phyloP scores from a whole-genome alignment of 1,140 invertebrate species.

The Brachionus paranguensis region DNA sequence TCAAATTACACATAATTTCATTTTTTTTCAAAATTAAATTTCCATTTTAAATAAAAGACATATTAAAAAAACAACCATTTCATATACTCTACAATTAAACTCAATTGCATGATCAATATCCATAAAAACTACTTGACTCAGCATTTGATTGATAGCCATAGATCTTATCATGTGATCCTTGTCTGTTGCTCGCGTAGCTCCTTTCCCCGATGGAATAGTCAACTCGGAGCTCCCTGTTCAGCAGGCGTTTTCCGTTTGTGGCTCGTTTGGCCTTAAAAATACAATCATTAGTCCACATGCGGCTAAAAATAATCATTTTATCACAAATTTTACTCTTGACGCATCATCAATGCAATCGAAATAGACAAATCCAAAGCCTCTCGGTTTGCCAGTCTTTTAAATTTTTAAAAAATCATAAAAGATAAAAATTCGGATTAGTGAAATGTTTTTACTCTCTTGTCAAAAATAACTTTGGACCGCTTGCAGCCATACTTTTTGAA shows the following conservation, averaged over 20 bases:
- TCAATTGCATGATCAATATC: not conserved
- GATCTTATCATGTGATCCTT: not conserved
- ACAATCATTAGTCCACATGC: not conserved
- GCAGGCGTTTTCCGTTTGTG: not conserved
- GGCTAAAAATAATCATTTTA: not conserved
- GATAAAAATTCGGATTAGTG: not conserved
- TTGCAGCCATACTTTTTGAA: constrained; percentile 22
- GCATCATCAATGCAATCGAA: constrained; percentile 23
- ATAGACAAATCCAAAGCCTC: constrained; percentile 38
- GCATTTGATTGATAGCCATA: not conserved
- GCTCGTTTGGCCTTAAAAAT: constrained; percentile 25
- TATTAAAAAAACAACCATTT: too few relatives aligned
- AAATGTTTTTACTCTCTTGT: constrained; percentile 22
- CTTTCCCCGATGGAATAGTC: constrained; percentile 36
- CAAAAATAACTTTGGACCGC: constrained; percentile 16
- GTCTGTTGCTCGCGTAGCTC: not conserved
- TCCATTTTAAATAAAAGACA: too few relatives aligned
- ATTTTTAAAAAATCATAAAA: not conserved
- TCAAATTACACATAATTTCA: too few relatives aligned
- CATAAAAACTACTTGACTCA: not conserved
- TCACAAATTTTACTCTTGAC: constrained; percentile 27
- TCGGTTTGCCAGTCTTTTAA: constrained; percentile 17
- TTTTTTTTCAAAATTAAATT: too few relatives aligned
- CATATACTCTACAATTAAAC: too few relatives aligned
- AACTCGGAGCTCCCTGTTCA: not conserved